phyloP scores from a whole-genome alignment of 2,113 vertebrate genomes.

The Eubucco bourcierii region DNA sequence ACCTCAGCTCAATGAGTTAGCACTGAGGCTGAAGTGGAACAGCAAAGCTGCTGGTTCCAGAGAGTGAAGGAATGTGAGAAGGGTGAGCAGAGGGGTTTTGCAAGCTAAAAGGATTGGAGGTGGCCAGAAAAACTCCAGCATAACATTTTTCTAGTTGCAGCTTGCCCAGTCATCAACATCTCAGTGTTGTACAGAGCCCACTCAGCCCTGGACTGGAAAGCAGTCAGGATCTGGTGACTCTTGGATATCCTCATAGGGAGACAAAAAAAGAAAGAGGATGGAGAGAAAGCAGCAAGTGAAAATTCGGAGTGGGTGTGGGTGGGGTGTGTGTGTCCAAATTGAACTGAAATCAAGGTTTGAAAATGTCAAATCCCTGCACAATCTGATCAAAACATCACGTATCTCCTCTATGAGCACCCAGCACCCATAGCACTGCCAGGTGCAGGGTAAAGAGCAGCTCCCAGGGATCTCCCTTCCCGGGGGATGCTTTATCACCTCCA shows the following conservation, averaged over 20 bases:
- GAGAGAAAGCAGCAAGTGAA: not conserved
- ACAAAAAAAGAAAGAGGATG: accelerated
- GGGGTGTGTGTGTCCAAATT: not conserved
- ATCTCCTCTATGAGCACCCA: accelerated
- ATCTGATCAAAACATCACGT: not conserved
- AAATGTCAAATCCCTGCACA: not conserved
- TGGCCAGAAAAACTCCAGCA: not conserved
- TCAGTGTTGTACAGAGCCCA: accelerated
- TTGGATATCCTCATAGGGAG: not conserved
- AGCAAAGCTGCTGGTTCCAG: not conserved
- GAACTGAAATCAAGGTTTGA: not conserved
- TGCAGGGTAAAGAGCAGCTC: accelerated
- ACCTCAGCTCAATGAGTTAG: accelerated
- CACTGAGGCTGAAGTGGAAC: not conserved
- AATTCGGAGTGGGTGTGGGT: too few species aligned
- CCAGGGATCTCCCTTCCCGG: accelerated
- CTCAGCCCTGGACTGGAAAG: not conserved
- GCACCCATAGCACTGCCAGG: accelerated
- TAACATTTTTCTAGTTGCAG: not conserved
- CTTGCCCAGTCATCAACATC: not conserved
- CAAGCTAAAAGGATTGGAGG: not conserved
- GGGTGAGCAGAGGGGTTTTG: not conserved
- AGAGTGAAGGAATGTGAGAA: not conserved
- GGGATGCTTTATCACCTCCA: not conserved
- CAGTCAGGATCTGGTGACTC: accelerated